Percentiles rank a stretch among this genome's conserved stretches.
phyloP scores from a whole-genome alignment of 2,113 vertebrate genomes.

The Actenoides hombroni region DNA sequence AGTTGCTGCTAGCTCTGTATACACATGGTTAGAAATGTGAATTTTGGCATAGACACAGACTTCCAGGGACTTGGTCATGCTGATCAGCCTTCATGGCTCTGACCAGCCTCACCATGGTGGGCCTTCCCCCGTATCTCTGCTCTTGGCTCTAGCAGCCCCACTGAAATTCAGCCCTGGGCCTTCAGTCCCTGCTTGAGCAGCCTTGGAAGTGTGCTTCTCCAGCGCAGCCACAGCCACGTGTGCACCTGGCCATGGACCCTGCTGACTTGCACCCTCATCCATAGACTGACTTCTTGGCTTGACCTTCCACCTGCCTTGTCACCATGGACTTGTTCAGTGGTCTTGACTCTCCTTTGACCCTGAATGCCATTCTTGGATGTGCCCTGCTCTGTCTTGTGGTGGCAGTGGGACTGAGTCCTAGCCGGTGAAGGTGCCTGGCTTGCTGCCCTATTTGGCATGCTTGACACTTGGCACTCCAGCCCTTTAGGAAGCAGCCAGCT shows the following conservation, averaged over 20 bases:
- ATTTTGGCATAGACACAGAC: neutral
- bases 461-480: neutral
- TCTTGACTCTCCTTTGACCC: neutral
- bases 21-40: neutral
- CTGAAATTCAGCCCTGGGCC: neutral
- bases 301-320: neutral
- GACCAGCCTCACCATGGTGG: neutral
- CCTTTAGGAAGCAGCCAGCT: neutral
- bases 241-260: neutral
- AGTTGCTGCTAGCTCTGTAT: neutral
- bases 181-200: neutral
- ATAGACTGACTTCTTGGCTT: neutral
- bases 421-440: neutral
- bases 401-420: neutral
- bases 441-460: neutral
- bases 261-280: neutral
- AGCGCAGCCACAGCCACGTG: neutral
- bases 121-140: neutral
- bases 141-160: neutral
- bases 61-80: neutral
- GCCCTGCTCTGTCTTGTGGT: fast-evolving
- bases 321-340: neutral
- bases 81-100: neutral
- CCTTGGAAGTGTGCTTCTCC: too few relatives aligned
- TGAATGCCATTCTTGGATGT: neutral